phyloP scores from a whole-genome alignment of 2,797 vertebrate genomes.

The Sternarchorhynchus goeldii region DNA sequence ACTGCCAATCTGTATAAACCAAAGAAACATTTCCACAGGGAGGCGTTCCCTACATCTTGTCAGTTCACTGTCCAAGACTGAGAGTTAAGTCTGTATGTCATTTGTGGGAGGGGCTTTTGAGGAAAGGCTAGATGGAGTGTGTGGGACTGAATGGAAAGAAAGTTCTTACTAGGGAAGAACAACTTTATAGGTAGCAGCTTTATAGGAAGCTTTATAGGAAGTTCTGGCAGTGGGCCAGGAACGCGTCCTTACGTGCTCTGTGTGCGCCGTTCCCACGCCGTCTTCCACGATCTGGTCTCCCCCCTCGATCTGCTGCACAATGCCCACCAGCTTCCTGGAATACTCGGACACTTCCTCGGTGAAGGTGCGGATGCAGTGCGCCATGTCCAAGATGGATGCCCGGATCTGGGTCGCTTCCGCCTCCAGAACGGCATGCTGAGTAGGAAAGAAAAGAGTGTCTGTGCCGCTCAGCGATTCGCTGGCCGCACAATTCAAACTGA shows the following conservation, averaged over 20 bases:
- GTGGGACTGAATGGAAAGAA: conserved; percentile 63
- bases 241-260: conserved; percentile 87
- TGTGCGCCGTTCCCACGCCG: conserved; percentile 93
- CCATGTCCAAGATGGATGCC: conserved; percentile 98
- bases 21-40: too few species aligned
- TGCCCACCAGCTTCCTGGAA: conserved; percentile 93
- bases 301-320: conserved; percentile 96
- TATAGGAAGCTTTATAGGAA: background rate
- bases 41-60: too few species aligned
- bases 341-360: conserved; percentile 98
- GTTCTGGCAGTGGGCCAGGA: background rate
- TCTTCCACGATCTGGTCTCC: conserved; percentile 97
- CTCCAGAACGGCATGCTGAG: conserved; percentile 92
- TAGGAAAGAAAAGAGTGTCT: conserved; percentile 32
- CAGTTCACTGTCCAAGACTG: too few species aligned
- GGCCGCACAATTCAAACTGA: too few species aligned
- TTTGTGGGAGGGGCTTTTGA: too few species aligned
- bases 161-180: too few species aligned
- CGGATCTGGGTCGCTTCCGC: conserved; percentile 96
- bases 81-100: too few species aligned
- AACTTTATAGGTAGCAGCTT: too few species aligned
- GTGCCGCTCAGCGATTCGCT: background rate
- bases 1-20: too few species aligned
- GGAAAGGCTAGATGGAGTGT: too few species aligned
- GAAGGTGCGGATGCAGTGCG: conserved; percentile 96